Evolutionary conservation across 2,113 vertebrate species (phyloP).

Genomic region (Platysteira castanea): DNA sequence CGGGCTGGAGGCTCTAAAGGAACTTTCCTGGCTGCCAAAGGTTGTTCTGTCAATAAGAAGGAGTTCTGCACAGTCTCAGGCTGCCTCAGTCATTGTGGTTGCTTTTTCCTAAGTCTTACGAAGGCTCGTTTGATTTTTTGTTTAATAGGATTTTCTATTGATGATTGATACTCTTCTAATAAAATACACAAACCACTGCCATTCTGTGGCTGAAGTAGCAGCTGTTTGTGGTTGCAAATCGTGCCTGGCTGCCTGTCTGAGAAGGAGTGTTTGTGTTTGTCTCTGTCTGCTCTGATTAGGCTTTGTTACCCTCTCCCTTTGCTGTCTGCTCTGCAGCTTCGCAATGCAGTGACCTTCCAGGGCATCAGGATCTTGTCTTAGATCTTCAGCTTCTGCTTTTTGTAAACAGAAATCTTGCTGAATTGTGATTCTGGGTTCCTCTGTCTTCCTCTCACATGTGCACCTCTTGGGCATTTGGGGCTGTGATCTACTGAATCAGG

Average conservation of each 20-base stretch:
- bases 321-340: neutral
- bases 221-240: neutral
- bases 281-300: neutral
- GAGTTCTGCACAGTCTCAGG: neutral
- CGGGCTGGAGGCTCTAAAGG: neutral
- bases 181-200: neutral
- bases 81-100: neutral
- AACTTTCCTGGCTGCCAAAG: neutral
- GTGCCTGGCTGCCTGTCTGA: neutral
- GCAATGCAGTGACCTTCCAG: neutral
- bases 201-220: neutral
- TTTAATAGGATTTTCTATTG: neutral
- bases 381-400: neutral
- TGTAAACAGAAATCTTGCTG: neutral
- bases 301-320: neutral
- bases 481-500: neutral
- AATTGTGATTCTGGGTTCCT: neutral
- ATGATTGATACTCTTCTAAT: neutral
- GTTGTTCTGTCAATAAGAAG: neutral
- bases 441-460: fast-evolving
- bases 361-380: neutral
- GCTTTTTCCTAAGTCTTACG: neutral
- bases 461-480: neutral
- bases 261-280: neutral
- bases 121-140: neutral